These are phyloP conservation scores for Alsophila aescularia DNA, from an alignment of 2,888 invertebrate genomes.

Conservation along the genomic window DNA sequence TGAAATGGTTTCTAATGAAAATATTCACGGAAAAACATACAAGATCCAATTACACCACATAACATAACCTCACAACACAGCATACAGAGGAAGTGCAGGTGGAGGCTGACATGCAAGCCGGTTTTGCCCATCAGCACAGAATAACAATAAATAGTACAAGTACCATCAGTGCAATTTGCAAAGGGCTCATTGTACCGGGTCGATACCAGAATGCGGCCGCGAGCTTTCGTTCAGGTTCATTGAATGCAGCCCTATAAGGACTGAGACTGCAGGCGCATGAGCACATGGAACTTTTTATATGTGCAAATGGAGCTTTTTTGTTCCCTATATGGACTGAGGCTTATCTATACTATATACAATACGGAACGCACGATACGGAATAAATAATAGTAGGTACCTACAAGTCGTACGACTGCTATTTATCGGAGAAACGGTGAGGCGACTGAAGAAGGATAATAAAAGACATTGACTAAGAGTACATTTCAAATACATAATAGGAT, in stretches of 20 bases:
- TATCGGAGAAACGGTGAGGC: background rate
- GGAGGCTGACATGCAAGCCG: slow-evolving; percentile 19
- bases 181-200: slow-evolving; percentile 36
- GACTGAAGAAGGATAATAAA: background rate
- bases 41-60: background rate
- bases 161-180: slow-evolving; percentile 18
- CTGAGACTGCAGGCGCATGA: too few species aligned
- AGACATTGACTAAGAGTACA: background rate
- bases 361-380: too few species aligned
- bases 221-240: slow-evolving; percentile 47
- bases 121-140: slow-evolving; percentile 32
- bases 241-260: slow-evolving; percentile 35
- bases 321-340: too few species aligned
- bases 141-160: too few species aligned
- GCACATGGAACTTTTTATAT: slow-evolving; percentile 21
- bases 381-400: too few species aligned
- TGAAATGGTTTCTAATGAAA: background rate
- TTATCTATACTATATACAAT: too few species aligned
- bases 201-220: slow-evolving; percentile 49
- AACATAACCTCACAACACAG: background rate
- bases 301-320: slow-evolving; percentile 19
- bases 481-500: too few species aligned
- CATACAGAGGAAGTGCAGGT: slow-evolving; percentile 3
- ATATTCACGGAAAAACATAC: background rate
- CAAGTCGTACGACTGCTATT: slow-evolving; percentile 1